Base-by-base conservation (phyloP, 1,140 invertebrate genomes). In the Campoletis sonorensis region DNA sequence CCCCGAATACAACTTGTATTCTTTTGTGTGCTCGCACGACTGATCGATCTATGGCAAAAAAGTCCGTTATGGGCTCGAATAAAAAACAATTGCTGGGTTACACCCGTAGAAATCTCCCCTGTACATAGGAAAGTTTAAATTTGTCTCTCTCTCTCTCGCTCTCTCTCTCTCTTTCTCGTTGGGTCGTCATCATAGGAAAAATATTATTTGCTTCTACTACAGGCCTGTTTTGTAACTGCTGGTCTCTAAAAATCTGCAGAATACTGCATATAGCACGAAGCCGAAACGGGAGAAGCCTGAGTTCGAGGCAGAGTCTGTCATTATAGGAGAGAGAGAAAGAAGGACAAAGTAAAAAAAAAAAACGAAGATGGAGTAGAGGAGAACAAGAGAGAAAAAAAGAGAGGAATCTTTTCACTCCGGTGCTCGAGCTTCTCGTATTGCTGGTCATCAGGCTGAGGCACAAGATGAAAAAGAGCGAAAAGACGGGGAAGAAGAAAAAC, bases 381-480 rank as follows among this genome's bases (percentile, higher is more conserved):
- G 21, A 61, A 61, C 0, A 67, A 30, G 16, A 67, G 78, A 78
- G 77, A 81, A 78, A 81, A 61, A 10, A 67, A 30, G 16, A 67
- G 78, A 78, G 77, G 79, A 78, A 81, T 40, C 45, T 78, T 81
- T 81, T 37, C 58, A 76, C 73, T 77, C 13, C 37, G 72, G 30
- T 77, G 73, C 71, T 73, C 79, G 51, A 80, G 58, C 73, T 76
- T 77, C 80, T 78, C 54, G 18, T 18, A 61, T 61, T 61, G 21
- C 76, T 78, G 30, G 76, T 26, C 49, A 54, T 61, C 49, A 75
- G 51, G 70, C 70, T 33, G 18, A 30, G 26, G 40, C 26, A 54
- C 49, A 4, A 33, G 27, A 70, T 70, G 67, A 70, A 27, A 70
- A 33, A 70, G 67, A 70, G 13, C 67, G 67, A 33, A 70, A 30